phyloP scores from a whole-genome alignment of 2,113 vertebrate species.

The Brachirus orientalis region DNA sequence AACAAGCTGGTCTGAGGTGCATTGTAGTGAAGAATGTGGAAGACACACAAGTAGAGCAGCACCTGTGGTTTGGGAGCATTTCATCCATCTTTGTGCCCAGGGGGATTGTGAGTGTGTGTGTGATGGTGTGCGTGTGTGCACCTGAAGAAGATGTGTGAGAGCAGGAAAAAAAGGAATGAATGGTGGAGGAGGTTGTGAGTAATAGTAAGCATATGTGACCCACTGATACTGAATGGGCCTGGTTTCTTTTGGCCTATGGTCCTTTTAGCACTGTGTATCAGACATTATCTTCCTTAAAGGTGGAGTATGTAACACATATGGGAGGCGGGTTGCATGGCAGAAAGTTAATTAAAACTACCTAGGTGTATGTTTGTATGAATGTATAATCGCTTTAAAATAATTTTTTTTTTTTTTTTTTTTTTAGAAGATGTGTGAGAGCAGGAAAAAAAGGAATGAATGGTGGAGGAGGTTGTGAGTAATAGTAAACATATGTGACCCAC shows the following conservation, averaged over 20 bases:
- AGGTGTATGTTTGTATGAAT: too few species aligned
- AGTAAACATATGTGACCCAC: slow-evolving; percentile 65
- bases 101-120: slow-evolving; percentile 54
- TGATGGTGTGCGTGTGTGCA: slow-evolving; percentile 38
- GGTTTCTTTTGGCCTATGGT: slow-evolving; percentile 35
- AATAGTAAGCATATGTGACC: slow-evolving; percentile 71
- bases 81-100: slow-evolving; percentile 76
- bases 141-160: slow-evolving; percentile 49
- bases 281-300: slow-evolving; percentile 6
- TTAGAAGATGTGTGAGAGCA: slow-evolving; percentile 47
- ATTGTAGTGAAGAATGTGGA: slow-evolving; percentile 52
- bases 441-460: slow-evolving; percentile 35
- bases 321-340: too few species aligned
- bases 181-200: slow-evolving; percentile 54
- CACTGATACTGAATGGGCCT: slow-evolving; percentile 53
- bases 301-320: too few species aligned
- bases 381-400: too few species aligned
- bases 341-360: too few species aligned
- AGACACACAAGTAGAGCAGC: slow-evolving; percentile 77
- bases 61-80: slow-evolving; percentile 74
- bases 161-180: slow-evolving; percentile 33
- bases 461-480: slow-evolving; percentile 65
- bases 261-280: slow-evolving; percentile 1
- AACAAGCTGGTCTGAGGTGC: slow-evolving; percentile 12
- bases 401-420: too few species aligned